These are phyloP conservation scores for Xanthia icteritia DNA, from an alignment of 2,888 invertebrate genomes.

Conservation along the genomic window DNA sequence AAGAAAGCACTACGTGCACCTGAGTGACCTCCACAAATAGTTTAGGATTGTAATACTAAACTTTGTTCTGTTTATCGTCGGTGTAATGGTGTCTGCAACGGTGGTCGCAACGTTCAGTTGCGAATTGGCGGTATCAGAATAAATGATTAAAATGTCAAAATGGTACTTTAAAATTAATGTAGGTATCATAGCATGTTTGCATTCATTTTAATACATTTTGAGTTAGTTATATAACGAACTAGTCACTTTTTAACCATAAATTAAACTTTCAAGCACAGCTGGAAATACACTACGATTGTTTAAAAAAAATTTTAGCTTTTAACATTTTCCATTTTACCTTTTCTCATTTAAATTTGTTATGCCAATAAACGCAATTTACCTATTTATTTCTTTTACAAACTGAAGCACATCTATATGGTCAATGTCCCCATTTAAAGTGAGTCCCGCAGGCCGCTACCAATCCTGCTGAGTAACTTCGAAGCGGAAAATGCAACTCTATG, in stretches of 20 bases:
- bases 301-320: background rate
- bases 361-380: background rate
- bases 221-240: background rate
- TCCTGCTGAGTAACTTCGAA: background rate
- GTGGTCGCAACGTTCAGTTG: too few species aligned
- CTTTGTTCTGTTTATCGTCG: slow-evolving; percentile 9
- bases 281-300: background rate
- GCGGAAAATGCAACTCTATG: background rate
- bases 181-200: background rate
- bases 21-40: background rate
- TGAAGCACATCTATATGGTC: background rate
- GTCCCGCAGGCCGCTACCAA: background rate
- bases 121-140: background rate
- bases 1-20: background rate
- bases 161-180: slow-evolving; percentile 14
- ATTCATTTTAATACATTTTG: slow-evolving; percentile 12
- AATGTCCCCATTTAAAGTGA: too few species aligned
- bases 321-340: too few species aligned
- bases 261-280: background rate
- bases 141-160: slow-evolving; percentile 7
- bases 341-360: background rate
- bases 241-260: background rate
- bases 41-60: background rate
- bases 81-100: slow-evolving; percentile 24
- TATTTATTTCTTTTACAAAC: background rate